Conservation (phyloP, 2,888 invertebrate genomes). For the Drosophila rellima region DNA sequence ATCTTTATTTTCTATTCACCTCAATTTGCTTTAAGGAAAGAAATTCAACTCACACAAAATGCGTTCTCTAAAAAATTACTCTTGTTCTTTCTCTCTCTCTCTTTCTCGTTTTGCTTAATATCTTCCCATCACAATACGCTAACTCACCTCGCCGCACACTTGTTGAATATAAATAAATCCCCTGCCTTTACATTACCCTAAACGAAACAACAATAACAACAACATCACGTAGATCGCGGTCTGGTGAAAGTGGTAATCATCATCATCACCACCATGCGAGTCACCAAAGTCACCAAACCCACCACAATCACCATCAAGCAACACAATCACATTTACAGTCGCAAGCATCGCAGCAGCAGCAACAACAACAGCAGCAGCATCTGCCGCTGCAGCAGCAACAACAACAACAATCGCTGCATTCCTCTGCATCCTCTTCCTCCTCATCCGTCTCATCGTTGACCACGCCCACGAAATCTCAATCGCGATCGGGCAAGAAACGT, state of each 20-base stretch:
- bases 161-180: slow-evolving; percentile 12
- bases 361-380: slow-evolving; percentile 50
- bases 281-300: slow-evolving; percentile 63
- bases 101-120: slow-evolving; percentile 64
- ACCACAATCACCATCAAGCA: slow-evolving; percentile 56
- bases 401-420: slow-evolving; percentile 56
- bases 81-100: slow-evolving; percentile 45
- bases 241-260: slow-evolving; percentile 78
- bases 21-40: neutral
- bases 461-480: slow-evolving; percentile 69
- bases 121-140: slow-evolving; percentile 48
- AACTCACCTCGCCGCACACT: slow-evolving; percentile 9
- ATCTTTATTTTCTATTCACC: slow-evolving; percentile 1
- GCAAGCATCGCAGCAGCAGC: slow-evolving; percentile 44
- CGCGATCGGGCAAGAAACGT: slow-evolving; percentile 85
- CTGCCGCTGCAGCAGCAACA: slow-evolving; percentile 56
- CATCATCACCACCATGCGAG: slow-evolving; percentile 66
- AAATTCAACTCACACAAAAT: slow-evolving; percentile 17
- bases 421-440: slow-evolving; percentile 29
- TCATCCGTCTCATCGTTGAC: slow-evolving; percentile 35
- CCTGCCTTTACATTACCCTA: slow-evolving; percentile 9
- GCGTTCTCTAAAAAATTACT: slow-evolving; percentile 41
- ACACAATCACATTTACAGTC: slow-evolving; percentile 46
- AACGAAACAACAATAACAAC: slow-evolving; percentile 10
- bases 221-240: slow-evolving; percentile 76